Conservation (phyloP, 2,113 vertebrate genomes). For the Myodes glareolus region DNA sequence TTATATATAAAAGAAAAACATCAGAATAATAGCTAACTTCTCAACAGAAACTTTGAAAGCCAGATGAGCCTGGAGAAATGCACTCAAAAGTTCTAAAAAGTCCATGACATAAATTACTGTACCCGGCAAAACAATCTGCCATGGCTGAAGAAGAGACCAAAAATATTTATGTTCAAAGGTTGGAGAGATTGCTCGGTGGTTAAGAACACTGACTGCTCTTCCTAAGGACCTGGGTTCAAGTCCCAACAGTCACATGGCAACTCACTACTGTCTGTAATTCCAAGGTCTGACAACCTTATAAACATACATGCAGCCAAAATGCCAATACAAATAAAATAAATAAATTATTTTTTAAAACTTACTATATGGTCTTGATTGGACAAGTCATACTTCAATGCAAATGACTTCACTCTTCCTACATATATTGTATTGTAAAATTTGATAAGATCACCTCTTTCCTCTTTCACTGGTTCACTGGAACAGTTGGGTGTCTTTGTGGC, state of each 20-base stretch:
- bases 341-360: conserved; percentile 70
- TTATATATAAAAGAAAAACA: not conserved
- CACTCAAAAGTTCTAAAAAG: not conserved
- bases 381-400: conserved; percentile 91
- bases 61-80: not conserved
- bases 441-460: conserved; percentile 95
- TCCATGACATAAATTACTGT: not conserved
- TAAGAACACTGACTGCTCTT: not conserved
- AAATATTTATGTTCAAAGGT: not conserved
- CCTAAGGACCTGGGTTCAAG: not conserved
- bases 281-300: not conserved
- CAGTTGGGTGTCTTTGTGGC: conserved; percentile 68
- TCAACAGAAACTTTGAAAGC: not conserved
- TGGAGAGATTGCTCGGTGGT: not conserved
- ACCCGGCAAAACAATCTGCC: not conserved
- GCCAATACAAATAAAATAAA: not conserved
- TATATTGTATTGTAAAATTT: conserved; percentile 96
- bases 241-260: not conserved
- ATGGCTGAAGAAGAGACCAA: not conserved
- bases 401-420: conserved; percentile 93
- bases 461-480: conserved; percentile 70
- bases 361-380: conserved; percentile 90
- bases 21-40: not conserved
- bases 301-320: not conserved
- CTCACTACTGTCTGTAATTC: not conserved